These are phyloP conservation scores for Chelidonichthys spinosus DNA, from an alignment of 2,797 vertebrate species.

Conservation along the genomic window DNA sequence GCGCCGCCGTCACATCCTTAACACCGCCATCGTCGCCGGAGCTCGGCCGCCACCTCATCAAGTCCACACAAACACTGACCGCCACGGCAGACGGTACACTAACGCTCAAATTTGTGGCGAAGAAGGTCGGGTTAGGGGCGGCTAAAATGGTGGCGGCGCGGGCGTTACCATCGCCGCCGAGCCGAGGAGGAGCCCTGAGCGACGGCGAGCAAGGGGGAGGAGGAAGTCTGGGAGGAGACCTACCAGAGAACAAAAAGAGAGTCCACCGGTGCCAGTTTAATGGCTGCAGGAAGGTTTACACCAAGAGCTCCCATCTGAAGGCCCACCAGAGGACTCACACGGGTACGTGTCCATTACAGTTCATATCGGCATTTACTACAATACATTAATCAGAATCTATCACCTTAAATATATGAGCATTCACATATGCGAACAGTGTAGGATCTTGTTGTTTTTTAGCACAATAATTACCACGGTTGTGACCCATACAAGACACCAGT, in stretches of 20 bases:
- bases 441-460: background rate
- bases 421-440: background rate
- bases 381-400: too few species aligned
- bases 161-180: slow-evolving; percentile 80
- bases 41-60: slow-evolving; percentile 93
- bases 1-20: slow-evolving; percentile 94
- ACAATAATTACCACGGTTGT: background rate
- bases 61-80: slow-evolving; percentile 91
- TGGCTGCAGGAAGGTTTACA: slow-evolving; percentile 97
- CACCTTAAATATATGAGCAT: too few species aligned
- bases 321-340: slow-evolving; percentile 97
- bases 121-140: slow-evolving; percentile 89
- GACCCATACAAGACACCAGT: background rate
- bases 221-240: slow-evolving; percentile 81
- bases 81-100: slow-evolving; percentile 90
- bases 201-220: slow-evolving; percentile 89
- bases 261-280: slow-evolving; percentile 96
- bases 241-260: slow-evolving; percentile 95
- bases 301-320: slow-evolving; percentile 98
- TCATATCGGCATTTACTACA: too few species aligned
- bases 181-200: slow-evolving; percentile 87
- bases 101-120: slow-evolving; percentile 92
- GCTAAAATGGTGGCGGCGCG: slow-evolving; percentile 87
- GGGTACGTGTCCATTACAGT: slow-evolving; percentile 80
- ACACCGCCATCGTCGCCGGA: slow-evolving; percentile 95